Percentiles rank a stretch among this genome's conserved stretches.
Conservation (phyloP, 2,888 invertebrate species). For the Lithosia quadra region DNA sequence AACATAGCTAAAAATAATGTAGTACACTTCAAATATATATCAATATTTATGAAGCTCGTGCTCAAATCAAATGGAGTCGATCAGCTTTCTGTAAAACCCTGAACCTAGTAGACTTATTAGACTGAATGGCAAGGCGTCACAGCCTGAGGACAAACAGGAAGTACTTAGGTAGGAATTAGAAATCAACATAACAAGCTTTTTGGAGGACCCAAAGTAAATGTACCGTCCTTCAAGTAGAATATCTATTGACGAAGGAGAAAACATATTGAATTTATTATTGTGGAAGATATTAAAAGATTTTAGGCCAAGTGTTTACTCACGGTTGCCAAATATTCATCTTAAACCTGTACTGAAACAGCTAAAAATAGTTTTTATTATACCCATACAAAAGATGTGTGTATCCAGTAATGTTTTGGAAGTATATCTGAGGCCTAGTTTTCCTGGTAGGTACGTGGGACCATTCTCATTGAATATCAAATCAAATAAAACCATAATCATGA, state of each 20-base stretch:
- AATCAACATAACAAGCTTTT: conserved; percentile 48
- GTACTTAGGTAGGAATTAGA: conserved; percentile 50
- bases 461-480: conserved; percentile 80
- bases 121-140: conserved; percentile 60
- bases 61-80: conserved; percentile 53
- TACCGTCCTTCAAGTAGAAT: conserved; percentile 77
- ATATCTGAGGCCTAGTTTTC: conserved; percentile 76
- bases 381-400: conserved; percentile 34
- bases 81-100: conserved; percentile 42
- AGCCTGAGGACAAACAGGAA: conserved; percentile 51
- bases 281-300: conserved; percentile 51
- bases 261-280: conserved; percentile 55
- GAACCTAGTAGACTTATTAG: conserved; percentile 57
- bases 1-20: conserved; percentile 48
- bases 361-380: conserved; percentile 42
- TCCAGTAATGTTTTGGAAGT: conserved; percentile 40
- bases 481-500: conserved; percentile 79
- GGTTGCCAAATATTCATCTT: conserved; percentile 59
- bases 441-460: conserved; percentile 82
- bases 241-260: conserved; percentile 55
- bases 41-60: conserved; percentile 46
- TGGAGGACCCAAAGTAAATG: conserved; percentile 67
- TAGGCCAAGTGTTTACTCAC: conserved; percentile 63
- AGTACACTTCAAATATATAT: conserved; percentile 47
- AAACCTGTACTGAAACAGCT: conserved; percentile 46